Base-by-base conservation (phyloP, 1,140 invertebrate genomes). In the Homarus americanus region DNA sequence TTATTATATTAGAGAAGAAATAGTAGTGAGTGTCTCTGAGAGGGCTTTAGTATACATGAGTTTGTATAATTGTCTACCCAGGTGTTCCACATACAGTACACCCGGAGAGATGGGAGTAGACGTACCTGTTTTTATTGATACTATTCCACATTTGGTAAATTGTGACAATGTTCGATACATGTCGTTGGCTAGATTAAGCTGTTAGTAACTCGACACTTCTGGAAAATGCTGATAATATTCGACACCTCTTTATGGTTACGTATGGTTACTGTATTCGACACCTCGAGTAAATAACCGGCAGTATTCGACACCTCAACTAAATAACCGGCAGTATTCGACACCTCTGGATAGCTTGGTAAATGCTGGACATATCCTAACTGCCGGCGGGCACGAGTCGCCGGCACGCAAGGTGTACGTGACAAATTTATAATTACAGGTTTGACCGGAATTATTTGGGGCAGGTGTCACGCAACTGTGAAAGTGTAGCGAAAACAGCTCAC, bases 301-400 rank as follows among this genome's bases (percentile, higher is more conserved):
- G 53, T 17, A 58, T 20, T 58, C 53, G 17, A 58, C 53, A 58
- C 53, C 15, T 20, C 10, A 58, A 58, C n/a, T n/a, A n/a, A n/a
- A n/a, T n/a, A 20, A 20, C 53, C 2, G 53, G 17, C 53, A 15
- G 53, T 69, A 69, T 69, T 69, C 28, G 63, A 69, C 63, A 69
- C 63, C 63, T 69, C 63, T 69, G 15, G 63, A 69, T 32, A 20
- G 63, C 63, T 69, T 28, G 63, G 63, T 69, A 69, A 69, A 69
- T 69, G 24, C n/a, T 28, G n/a, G 63, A 69, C 9, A 28, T 69
- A 69, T 15, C 28, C 24, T 69, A 69, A 69, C 63, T 69, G 12
- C 15, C n/a, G 63, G 28, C 7, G 24, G 24, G 63, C n/a, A 15
- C 24, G n/a, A 32, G 4, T 28, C 63, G 32, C n/a, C 5, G 32